These are phyloP conservation scores for Strix aluco DNA, from an alignment of 2,113 vertebrate genomes.

Conservation along the genomic window DNA sequence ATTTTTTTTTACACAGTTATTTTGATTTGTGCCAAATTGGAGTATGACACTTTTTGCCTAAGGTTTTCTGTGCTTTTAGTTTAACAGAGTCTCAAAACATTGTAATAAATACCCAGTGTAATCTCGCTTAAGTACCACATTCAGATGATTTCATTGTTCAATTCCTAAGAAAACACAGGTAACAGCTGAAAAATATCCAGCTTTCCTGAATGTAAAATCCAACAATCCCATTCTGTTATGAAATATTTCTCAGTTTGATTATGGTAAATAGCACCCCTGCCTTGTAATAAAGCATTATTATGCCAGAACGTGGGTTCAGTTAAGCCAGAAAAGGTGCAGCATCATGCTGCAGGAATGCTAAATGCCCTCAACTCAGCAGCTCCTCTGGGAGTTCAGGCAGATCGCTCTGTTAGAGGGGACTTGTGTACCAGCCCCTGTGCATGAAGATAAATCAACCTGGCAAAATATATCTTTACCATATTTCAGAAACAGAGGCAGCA, in stretches of 20 bases:
- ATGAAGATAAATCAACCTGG: background rate
- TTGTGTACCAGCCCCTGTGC: rapidly evolving
- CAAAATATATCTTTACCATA: rapidly evolving
- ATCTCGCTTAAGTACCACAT: background rate
- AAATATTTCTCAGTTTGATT: background rate
- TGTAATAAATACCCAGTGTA: background rate
- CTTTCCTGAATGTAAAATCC: background rate
- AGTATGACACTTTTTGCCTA: background rate
- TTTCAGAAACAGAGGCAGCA: background rate
- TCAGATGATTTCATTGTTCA: background rate
- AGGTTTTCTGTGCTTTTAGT: background rate
- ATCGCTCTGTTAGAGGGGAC: rapidly evolving
- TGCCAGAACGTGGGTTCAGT: rapidly evolving
- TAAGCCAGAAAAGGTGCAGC: background rate
- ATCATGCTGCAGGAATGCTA: background rate
- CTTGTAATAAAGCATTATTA: rapidly evolving
- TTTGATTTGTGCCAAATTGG: background rate
- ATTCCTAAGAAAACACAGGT: background rate
- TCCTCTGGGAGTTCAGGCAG: no score
- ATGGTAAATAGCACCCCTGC: background rate
- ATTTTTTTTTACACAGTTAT: background rate
- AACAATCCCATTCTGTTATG: rapidly evolving
- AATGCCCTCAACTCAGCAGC: no score
- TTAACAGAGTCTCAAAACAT: background rate
- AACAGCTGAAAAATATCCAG: background rate